Evolutionary conservation across 2,113 vertebrate genomes (phyloP), one percentile per base, ranked within the genome.

Genomic region (Podarcis raffonei): DNA sequence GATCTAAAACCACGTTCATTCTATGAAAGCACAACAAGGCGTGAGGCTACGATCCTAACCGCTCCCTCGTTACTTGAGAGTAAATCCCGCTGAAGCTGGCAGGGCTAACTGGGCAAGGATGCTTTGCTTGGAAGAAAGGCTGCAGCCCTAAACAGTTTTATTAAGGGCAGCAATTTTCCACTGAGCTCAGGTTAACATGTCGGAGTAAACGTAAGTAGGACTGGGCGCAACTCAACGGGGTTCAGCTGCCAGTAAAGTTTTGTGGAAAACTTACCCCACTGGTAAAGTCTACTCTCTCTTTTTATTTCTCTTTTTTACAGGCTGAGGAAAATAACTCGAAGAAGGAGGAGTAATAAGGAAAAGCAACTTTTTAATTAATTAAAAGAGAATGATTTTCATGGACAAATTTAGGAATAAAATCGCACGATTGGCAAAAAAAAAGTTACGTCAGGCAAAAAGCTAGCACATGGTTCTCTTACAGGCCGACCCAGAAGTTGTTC

Each of bases 361-460:
- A 16, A 57, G 15, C 23, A 68, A 37, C 6, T 96, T 89, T 85
- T 84, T 77, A 85, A 96, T 92, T 95, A 96, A 93, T 93, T 94
- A 89, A 72, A 91, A 66, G 37, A 76, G 62, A n/a, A 23, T 6
- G 30, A 30, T 15, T 35, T 65, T 59, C 37, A 5, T 25, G 23
- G 32, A 25, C 93, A 90, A 97, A 92, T 93, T 94, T 96, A 88
- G 93, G 93, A 93, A 95, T 85, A 89, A 32, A 69, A 57, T 48
- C 25, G 59, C 8, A 25, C 78, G 76, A 89, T 20, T 85, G 87
- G 72, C 83, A 90, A 35, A n/a, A 84, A 74, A 90, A 95, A 97
- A 97, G 95, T 97, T 97, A 95, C 89, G 90, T 84, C 92, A 90
- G 89, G 85, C 8, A 81, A 77, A 62, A 92, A 90, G 89, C 77